Base-by-base conservation (phyloP, 2,888 invertebrate species). In the Drosophila mayaguana region DNA sequence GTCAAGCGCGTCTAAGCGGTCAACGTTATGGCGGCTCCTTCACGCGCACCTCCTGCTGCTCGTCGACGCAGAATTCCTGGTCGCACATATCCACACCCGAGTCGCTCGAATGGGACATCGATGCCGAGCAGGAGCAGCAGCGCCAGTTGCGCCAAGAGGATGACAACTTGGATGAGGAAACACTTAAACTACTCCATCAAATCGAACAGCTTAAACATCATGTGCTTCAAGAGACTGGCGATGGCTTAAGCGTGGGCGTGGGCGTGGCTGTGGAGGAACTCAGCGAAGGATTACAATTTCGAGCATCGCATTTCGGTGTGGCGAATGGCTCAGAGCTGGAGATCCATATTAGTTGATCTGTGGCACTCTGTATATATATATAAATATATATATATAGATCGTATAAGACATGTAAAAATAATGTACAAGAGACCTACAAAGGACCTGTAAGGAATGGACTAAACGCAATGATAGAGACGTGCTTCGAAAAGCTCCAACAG, bases 101-200 rank as follows among this genome's bases (percentile, higher is more conserved):
- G 85, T 95, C 95, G 3, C 92, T 96, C 53, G 96, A 96, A 91
- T 96, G 96, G 96, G 95, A 96, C 89, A 94, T 95, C 4, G 94
- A 95, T 56, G 94, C 92, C 22, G 92, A 93, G 54, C 89, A 88
- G 43, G 88, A 87, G 40, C 92, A 93, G 63, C 91, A 92, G 60
- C 88, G 90, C 0, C 92, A 92, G 62, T 63, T 93, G 63, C 91
- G 88, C 9, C 78, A 91, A 28, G 93, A 93, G 80, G 93, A 93
- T 75, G 93, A 91, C 91, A 94, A 94, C 80, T 91, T 95, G 43
- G 95, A 95, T 81, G 93, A 94, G 32, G 95, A 95, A 88, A 95
- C 96, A 9, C 94, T 95, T 77, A 94, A 94, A 84, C 91, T 96
- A 64, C 91, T 96, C 68, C 94, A 94, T 83, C 95, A 96, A 92